Evolutionary conservation across 2,888 invertebrate genomes (phyloP), one percentile per base, ranked within the genome.

Genomic region (Lypha dubia): DNA sequence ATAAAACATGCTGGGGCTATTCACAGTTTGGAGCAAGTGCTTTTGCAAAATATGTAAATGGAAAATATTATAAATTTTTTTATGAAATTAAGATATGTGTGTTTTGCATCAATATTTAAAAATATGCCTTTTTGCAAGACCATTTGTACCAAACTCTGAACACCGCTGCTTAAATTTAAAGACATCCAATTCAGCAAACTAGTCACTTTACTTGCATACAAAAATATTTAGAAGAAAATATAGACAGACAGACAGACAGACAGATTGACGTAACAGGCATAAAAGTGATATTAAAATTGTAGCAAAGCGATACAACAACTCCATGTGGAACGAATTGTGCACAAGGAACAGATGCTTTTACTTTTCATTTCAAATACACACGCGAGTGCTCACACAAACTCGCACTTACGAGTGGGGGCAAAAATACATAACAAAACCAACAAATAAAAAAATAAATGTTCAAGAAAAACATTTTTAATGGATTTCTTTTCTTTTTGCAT

Each of bases 331-430:
- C 74, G 53, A 74, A 83, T 83, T 83, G 84, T 24, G 63, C 76
- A 80, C 76, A 11, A 76, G 80, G 65, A 71, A 76, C 80, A 77
- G 77, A 76, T 81, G 80, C 68, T 80, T 84, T 81, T 84, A 77
- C 73, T 81, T 73, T 84, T 73, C 68, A 79, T 51, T 70, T 44
- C 44, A 73, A 8, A 41, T 35, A 51, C 41, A 73, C 38, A 60
- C n/a, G 35, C 41, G 60, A 24, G 53, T 3, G 22, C 32, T 58
- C n/a, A 53, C 22, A 53, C 11, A 38, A 38, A 41, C 13, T 60
- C 28, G 28, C 4, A 17, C 53, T 75, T 46, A 41, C 60, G 38
- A 74, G 13, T 20, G 11, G 7, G 28, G n/a, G 20, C n/a, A n/a
- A 62, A 80, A 44, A 63, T 5, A 24, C 4, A 28, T 15, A 60